Evolutionary conservation across 2,797 vertebrate genomes (phyloP).

Genomic region (Hippoglossus hippoglossus): DNA sequence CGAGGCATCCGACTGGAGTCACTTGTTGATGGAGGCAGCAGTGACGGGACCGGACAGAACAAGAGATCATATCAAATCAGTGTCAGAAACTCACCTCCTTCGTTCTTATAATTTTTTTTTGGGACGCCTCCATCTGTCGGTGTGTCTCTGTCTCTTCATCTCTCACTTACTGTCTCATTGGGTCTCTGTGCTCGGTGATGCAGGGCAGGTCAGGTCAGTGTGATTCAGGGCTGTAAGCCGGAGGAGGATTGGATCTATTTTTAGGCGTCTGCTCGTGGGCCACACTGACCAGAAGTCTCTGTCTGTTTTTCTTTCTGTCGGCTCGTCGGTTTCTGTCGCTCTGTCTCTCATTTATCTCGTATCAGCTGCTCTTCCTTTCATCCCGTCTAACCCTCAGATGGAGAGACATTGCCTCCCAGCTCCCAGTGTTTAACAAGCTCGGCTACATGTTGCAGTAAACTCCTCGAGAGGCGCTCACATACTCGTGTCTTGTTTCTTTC

Average conservation of each 20-base stretch:
- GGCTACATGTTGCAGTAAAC: neutral
- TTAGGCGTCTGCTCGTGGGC: conserved; percentile 69
- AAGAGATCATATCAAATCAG: neutral
- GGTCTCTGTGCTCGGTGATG: conserved; percentile 48
- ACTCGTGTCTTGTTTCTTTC: neutral
- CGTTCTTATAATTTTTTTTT: too few relatives aligned
- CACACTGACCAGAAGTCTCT: conserved; percentile 68
- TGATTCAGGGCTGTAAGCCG: conserved; percentile 72
- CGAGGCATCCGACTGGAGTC: neutral
- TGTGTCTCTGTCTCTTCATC: too few relatives aligned
- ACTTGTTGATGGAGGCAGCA: too few relatives aligned
- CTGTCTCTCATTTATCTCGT: conserved; percentile 47
- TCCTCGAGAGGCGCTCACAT: neutral
- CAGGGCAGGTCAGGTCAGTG: conserved; percentile 54
- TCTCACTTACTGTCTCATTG: conserved; percentile 40
- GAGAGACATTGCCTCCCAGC: conserved; percentile 7
- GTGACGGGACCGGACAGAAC: too few relatives aligned
- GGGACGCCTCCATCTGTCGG: conserved; percentile 29
- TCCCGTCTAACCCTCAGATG: conserved; percentile 16
- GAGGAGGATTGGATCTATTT: conserved; percentile 80
- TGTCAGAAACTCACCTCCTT: too few relatives aligned
- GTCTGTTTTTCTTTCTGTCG: conserved; percentile 35
- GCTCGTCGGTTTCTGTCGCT: too few relatives aligned
- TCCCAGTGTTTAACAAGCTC: conserved; percentile 26
- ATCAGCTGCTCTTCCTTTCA: conserved; percentile 29